Percentiles rank a stretch among this genome's conserved stretches.
These are phyloP conservation scores for Pelodytes ibericus DNA, from an alignment of 2,797 vertebrate species.

Conservation along the genomic window DNA sequence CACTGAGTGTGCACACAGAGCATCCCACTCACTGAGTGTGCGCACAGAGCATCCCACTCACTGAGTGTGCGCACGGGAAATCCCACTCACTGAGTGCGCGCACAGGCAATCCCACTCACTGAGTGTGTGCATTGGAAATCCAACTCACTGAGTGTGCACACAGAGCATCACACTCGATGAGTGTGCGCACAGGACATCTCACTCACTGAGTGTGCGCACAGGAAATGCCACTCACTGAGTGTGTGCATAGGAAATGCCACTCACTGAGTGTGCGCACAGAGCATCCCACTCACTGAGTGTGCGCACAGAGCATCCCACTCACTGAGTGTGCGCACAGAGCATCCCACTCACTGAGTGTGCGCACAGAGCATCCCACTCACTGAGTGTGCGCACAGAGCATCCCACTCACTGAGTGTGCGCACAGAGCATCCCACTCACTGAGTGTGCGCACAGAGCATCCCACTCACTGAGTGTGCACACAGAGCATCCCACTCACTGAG, in stretches of 20 bases:
- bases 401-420: background rate
- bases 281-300: background rate
- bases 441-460: background rate
- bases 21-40: no score
- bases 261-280: background rate
- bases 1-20: background rate
- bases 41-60: background rate
- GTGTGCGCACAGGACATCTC: background rate
- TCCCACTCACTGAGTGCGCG: background rate
- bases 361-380: background rate
- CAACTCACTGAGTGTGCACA: background rate
- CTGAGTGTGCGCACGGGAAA: background rate
- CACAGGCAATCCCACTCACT: background rate
- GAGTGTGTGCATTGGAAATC: no score
- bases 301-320: background rate
- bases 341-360: background rate
- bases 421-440: background rate
- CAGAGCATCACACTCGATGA: background rate
- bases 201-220: background rate
- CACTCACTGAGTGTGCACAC: background rate
- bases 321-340: background rate
- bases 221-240: background rate
- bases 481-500: background rate
- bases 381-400: background rate
- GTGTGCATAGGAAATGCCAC: no score